Evolutionary conservation across 2,888 invertebrate genomes (phyloP), one percentile per base, ranked within the genome.

Genomic region (Coleophora flavipennella): DNA sequence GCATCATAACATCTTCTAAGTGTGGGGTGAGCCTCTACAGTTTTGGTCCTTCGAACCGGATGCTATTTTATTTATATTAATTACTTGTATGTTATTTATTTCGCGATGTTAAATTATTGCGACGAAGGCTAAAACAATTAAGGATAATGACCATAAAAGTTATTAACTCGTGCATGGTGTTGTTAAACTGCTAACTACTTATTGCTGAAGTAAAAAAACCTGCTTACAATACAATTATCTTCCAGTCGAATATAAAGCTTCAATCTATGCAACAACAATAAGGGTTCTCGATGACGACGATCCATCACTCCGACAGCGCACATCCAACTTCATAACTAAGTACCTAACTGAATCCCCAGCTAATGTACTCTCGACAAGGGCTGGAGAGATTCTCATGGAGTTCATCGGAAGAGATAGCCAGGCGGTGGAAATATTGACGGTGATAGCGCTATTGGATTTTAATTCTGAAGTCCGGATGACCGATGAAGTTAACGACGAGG

Each of bases 281-380:
- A 67, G 67, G 1, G 53, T 87, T n/a, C 56, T 88, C 7, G 87
- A 88, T 51, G 88, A 89, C 53, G 87, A 87, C 48, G 79, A 84
- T 27, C 52, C 63, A 1, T 12, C 45, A 1, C 60, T 87, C 3
- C 65, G 87, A 1, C 66, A 77, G 45, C 50, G 59, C 2, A 48
- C 57, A 2, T 47, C 64, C 6, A 43, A 49, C 46, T 46, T 48
- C 20, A 33, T 55, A 4, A 33, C 45, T 35, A 47, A 41, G 29
- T 20, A 20, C 6, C 37, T 44, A 8, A 31, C 36, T 3, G n/a
- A 26, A 36, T 27, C 40, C 28, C 13, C 14, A 27, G 13, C 35
- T 12, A 31, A 36, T 10, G 43, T 51, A 13, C 35, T 53, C 3
- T 45, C 62, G 20, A 48, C 50, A 40, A 48, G 45, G 11, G 49